Evolutionary conservation across 2,113 vertebrate genomes (phyloP), one percentile per base, ranked within the genome.

Genomic region (Puntigrus tetrazona): DNA sequence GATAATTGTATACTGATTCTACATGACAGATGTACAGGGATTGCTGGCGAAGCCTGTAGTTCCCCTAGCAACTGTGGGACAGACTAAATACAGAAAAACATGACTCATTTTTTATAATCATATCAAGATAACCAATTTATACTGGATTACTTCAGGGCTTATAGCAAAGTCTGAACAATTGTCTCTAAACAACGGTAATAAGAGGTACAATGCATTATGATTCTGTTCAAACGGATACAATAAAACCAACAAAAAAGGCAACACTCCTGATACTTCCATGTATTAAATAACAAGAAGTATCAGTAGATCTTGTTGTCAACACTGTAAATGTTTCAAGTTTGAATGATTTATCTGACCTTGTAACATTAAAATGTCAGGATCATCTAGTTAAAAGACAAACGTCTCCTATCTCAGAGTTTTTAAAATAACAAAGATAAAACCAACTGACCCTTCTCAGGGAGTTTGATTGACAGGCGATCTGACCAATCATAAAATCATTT

Each of bases 31-130:
- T 67, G 20, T 52, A 34, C 31, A 52, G 41, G 61, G 43, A 52
- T 81, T 36, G 20, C 43, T 65, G 16, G 38, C 5, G 4, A 61
- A 61, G 41, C 25, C 38, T 34, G 59, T 47, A 45, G 79, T 81
- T 81, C 79, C 63, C 63, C 31, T 81, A 52, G 79, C 79, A 81
- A 81, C 79, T 18, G 63, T 1, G 27, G 7, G 43, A 13, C 3
- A 13, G 41, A 45, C 8, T 63, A 29, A 20, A 79, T 79, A 43
- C 34, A 31, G 31, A 61, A 5, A 78, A 41, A 61, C 22, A 41
- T 20, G n/a, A 79, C 77, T 61, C 18, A 81, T 67, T 22, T 70
- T 45, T n/a, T 36, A 36, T 38, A 22, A 81, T 31, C 10, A 81
- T 67, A 50, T 67, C 9, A 36, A 70, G 13, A 22, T 34, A 52